Evolutionary conservation across 1,140 invertebrate species (phyloP).

Genomic region (Arctopsyche grandis): DNA sequence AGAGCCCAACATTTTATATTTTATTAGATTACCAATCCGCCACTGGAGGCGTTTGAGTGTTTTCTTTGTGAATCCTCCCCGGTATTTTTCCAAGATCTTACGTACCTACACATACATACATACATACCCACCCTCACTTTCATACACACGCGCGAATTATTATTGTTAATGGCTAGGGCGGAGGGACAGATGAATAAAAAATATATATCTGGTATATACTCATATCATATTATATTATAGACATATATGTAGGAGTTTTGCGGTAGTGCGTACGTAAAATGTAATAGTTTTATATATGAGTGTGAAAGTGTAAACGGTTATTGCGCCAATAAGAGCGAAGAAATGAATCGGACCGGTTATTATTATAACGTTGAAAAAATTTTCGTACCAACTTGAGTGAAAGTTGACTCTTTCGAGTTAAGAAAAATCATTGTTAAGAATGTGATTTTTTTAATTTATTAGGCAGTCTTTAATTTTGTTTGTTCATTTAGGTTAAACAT

Average conservation of each 20-base stretch:
- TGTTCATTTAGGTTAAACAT: too few relatives aligned
- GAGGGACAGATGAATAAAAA: slow-evolving; percentile 9
- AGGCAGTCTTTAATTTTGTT: too few relatives aligned
- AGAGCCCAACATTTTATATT: slow-evolving; percentile 54
- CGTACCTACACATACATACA: not conserved
- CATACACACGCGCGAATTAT: slow-evolving; percentile 27
- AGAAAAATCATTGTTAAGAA: too few relatives aligned
- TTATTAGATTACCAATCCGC: slow-evolving; percentile 53
- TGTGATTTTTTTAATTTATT: too few relatives aligned
- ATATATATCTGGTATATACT: not conserved
- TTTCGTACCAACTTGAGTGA: too few relatives aligned
- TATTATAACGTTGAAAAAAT: too few relatives aligned
- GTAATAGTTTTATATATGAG: slow-evolving; percentile 1
- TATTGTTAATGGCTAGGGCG: slow-evolving; percentile 9
- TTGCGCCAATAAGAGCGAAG: too few relatives aligned
- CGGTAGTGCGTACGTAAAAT: slow-evolving; percentile 11
- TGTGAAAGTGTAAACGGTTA: too few relatives aligned
- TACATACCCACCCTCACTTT: not conserved
- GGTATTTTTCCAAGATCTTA: slow-evolving; percentile 25
- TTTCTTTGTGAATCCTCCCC: slow-evolving; percentile 46
- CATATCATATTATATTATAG: too few relatives aligned
- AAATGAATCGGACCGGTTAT: too few relatives aligned
- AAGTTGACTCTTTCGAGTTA: too few relatives aligned
- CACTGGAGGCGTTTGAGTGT: slow-evolving; percentile 40
- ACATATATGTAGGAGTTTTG: too few relatives aligned